Conservation (phyloP, 2,113 vertebrate species). For the Phaethornis superciliosus region DNA sequence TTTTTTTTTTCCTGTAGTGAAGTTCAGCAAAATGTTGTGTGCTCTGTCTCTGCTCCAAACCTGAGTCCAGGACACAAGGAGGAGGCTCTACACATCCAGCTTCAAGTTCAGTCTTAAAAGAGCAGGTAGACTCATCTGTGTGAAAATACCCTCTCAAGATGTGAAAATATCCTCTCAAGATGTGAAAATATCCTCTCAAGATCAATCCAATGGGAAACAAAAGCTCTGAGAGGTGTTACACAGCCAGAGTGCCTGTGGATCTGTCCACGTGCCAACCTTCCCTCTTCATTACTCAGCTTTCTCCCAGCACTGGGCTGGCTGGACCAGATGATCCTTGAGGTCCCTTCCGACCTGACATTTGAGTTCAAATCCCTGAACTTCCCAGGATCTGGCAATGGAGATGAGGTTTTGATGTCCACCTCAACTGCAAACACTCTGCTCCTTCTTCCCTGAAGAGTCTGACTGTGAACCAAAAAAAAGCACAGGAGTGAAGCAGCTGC, state of each 20-base stretch:
- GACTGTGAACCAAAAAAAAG: not conserved
- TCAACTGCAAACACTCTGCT: not conserved
- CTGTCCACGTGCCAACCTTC: not conserved
- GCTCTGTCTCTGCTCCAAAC: not conserved
- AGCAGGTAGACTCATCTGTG: not conserved
- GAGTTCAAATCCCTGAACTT: not conserved
- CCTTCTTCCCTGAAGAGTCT: not conserved
- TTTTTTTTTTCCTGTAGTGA: not conserved
- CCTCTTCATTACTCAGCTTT: not conserved
- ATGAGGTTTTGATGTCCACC: not conserved
- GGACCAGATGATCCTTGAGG: too few relatives aligned
- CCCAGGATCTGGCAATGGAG: not conserved
- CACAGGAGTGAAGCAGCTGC: not conserved
- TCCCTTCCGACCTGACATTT: not conserved
- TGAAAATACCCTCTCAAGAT: not conserved
- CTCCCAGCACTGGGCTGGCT: not conserved
- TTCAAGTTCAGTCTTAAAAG: not conserved
- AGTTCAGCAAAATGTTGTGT: not conserved
- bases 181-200: not conserved
- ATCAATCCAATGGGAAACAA: not conserved
- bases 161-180: not conserved
- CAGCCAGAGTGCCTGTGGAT: not conserved
- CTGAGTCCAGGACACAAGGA: not conserved
- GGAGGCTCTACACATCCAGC: not conserved
- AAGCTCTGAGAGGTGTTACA: not conserved